Conservation (phyloP, 2,888 invertebrate genomes). For the Perizoma affinitatum region DNA sequence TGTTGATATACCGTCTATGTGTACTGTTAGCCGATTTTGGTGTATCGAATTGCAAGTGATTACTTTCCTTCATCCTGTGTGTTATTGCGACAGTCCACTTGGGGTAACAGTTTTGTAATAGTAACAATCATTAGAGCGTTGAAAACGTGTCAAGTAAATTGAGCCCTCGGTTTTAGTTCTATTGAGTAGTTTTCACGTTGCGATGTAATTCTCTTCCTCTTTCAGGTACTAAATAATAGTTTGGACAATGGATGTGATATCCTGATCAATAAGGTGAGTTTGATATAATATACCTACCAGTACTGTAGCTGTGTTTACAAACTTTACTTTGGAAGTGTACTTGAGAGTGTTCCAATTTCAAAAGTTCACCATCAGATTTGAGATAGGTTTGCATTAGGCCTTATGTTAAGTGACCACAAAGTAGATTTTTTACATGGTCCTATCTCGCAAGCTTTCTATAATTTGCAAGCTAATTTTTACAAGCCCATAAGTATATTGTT, state of each 20-base stretch:
- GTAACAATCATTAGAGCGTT: constrained; percentile 80
- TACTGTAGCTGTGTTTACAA: too few species aligned
- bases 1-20: constrained; percentile 62
- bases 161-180: constrained; percentile 51
- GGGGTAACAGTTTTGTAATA: constrained; percentile 75
- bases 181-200: constrained; percentile 47
- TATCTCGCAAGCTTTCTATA: too few species aligned
- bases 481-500: too few species aligned
- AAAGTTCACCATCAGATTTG: too few species aligned
- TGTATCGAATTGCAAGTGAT: constrained; percentile 41
- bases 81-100: constrained; percentile 57
- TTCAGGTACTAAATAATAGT: constrained; percentile 40
- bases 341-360: too few species aligned
- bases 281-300: constrained; percentile 4
- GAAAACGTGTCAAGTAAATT: constrained; percentile 78
- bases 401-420: too few species aligned
- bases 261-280: constrained; percentile 51
- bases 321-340: too few species aligned
- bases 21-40: constrained; percentile 59
- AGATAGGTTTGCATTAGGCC: too few species aligned
- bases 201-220: constrained; percentile 34
- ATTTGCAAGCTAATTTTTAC: too few species aligned
- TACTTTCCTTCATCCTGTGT: constrained; percentile 34
- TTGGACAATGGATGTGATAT: constrained; percentile 53
- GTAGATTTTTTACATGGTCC: too few species aligned